Conservation (phyloP, 1,140 invertebrate genomes). For the Microplitis demolitor region DNA sequence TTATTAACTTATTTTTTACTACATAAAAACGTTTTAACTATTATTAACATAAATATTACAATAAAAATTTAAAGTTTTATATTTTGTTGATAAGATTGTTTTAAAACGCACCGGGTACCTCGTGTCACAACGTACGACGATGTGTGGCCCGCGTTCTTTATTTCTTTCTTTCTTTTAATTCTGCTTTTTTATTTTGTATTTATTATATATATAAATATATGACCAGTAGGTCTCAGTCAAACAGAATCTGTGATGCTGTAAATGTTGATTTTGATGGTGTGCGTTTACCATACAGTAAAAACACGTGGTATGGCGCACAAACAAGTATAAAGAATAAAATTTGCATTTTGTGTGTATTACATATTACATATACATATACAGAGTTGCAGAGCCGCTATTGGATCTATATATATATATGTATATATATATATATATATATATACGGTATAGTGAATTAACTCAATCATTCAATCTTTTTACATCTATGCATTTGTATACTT, state of each 20-base stretch:
- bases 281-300: conserved; percentile 9
- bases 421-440: no score
- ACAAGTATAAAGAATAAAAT: neutral
- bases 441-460: no score
- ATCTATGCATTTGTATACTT: neutral
- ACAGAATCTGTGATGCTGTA: neutral
- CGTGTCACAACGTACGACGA: neutral
- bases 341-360: neutral
- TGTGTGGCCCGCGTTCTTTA: neutral
- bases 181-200: no score
- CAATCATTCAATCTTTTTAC: neutral
- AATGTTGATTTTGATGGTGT: neutral
- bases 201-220: no score
- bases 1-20: no score
- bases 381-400: conserved; percentile 17
- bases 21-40: no score
- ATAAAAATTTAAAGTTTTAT: neutral
- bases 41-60: no score
- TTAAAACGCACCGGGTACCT: neutral
- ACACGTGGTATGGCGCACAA: conserved; percentile 16
- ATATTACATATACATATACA: neutral
- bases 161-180: neutral
- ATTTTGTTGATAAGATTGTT: neutral
- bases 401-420: no score
- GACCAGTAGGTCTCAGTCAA: neutral